These are phyloP conservation scores for Pangasius macronema DNA, from an alignment of 2,797 vertebrate genomes.

Conservation along the genomic window DNA sequence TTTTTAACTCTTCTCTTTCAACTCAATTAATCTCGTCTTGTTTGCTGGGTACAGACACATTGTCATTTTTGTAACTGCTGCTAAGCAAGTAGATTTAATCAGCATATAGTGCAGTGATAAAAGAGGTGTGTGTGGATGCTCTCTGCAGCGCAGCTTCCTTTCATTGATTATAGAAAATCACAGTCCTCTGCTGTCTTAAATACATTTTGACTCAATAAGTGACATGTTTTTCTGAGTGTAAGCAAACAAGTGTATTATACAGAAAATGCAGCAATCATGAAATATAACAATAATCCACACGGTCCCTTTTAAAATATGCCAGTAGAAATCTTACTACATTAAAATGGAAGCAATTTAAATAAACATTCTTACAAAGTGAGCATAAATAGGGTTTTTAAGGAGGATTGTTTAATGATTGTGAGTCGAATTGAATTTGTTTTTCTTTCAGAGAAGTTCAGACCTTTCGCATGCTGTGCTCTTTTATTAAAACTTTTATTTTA, in stretches of 20 bases:
- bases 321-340: background rate
- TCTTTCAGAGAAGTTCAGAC: background rate
- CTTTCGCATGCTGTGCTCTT: background rate
- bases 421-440: background rate
- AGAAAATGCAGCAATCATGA: background rate
- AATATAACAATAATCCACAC: background rate
- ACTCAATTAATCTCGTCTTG: background rate
- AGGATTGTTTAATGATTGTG: background rate
- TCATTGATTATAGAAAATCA: conserved; percentile 20
- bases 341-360: background rate
- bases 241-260: background rate
- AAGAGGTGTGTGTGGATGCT: background rate
- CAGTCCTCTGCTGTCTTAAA: background rate
- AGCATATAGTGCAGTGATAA: background rate
- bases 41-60: conserved; percentile 55
- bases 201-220: background rate
- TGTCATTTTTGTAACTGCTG: conserved; percentile 59
- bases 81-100: conserved; percentile 33
- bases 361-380: background rate
- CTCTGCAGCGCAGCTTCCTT: conserved; percentile 18
- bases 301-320: background rate
- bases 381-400: background rate
- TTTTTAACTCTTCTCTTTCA: conserved; percentile 48
- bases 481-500: background rate
- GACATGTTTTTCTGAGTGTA: background rate